These are phyloP conservation scores for Fragum whitleyi DNA, from an alignment of 2,888 invertebrate species.

Conservation along the genomic window DNA sequence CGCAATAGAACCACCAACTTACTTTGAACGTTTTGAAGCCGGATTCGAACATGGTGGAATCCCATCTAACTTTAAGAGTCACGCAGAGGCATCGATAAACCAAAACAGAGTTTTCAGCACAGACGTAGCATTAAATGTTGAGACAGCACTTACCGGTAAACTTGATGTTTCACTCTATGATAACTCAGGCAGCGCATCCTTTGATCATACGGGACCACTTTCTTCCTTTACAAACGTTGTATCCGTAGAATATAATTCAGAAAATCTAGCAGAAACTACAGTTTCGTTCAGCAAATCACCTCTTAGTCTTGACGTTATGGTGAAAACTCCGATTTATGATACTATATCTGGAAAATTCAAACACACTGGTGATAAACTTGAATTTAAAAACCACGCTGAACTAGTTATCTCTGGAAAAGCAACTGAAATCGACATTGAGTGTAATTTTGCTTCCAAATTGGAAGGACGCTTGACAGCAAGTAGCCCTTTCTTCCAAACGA, in stretches of 20 bases:
- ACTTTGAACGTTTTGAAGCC: conserved; percentile 3
- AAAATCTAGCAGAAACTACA: conserved; percentile 28
- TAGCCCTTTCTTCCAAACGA: conserved; percentile 38
- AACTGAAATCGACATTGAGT: conserved; percentile 62
- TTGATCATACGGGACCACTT: conserved; percentile 52
- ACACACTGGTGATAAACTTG: conserved; percentile 39
- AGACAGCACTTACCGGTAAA: conserved; percentile 25
- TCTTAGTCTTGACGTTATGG: background rate
- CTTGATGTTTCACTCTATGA: background rate
- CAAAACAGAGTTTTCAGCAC: conserved; percentile 50
- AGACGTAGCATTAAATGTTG: conserved; percentile 50
- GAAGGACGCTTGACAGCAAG: conserved; percentile 39
- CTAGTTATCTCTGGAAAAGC: conserved; percentile 43
- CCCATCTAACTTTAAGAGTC: conserved; percentile 28
- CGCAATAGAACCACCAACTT: background rate
- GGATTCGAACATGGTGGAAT: conserved; percentile 32
- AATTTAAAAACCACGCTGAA: conserved; percentile 55
- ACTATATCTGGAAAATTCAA: conserved; percentile 34
- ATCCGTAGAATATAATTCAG: conserved; percentile 15
- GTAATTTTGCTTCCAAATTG: conserved; percentile 53
- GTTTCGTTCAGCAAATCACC: conserved; percentile 12
- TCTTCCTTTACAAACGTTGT: conserved; percentile 34
- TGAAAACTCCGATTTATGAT: conserved; percentile 17
- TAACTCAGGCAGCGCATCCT: conserved; percentile 9
- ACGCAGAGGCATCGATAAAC: conserved; percentile 28